phyloP scores from a whole-genome alignment of 2,797 vertebrate species.

The Sebastes steindachneri region DNA sequence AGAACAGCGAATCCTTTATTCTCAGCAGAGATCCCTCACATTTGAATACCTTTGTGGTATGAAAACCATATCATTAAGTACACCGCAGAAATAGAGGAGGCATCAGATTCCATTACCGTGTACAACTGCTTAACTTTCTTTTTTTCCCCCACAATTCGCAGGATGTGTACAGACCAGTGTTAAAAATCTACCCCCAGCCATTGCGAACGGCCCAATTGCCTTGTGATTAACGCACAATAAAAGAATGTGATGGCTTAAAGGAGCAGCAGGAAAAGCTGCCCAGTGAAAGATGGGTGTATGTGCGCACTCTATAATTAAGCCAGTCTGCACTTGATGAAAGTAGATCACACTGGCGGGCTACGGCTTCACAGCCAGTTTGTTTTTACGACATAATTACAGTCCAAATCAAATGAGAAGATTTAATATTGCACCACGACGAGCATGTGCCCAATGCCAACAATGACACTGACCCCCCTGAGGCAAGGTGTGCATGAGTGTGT shows the following conservation, averaged over 20 bases:
- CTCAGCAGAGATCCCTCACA: conserved; percentile 33
- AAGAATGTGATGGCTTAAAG: conserved; percentile 80
- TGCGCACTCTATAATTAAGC: conserved; percentile 84
- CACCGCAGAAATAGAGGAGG: conserved; percentile 52
- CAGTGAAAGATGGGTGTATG: conserved; percentile 81
- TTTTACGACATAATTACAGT: conserved; percentile 87
- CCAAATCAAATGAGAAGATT: conserved; percentile 87
- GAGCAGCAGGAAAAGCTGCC: conserved; percentile 78
- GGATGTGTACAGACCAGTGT: conserved; percentile 76
- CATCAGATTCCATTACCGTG: conserved; percentile 60
- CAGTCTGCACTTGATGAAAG: conserved; percentile 87
- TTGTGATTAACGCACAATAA: conserved; percentile 83
- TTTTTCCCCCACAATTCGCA: conserved; percentile 28
- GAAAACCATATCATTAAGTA: conserved; percentile 70
- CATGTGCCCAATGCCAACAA: conserved; percentile 82
- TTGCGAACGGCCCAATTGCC: conserved; percentile 75
- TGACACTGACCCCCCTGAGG: conserved; percentile 81
- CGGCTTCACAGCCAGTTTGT: conserved; percentile 85
- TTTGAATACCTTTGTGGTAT: conserved; percentile 65
- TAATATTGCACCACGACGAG: conserved; percentile 81
- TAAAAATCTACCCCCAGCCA: conserved; percentile 67
- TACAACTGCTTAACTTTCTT: conserved; percentile 56
- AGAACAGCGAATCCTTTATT: conserved; percentile 62
- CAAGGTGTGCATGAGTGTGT: conserved; percentile 36
- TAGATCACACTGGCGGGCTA: conserved; percentile 84